Base-by-base conservation (phyloP, 2,888 invertebrate species). In the Nephrocerus scutellatus region DNA sequence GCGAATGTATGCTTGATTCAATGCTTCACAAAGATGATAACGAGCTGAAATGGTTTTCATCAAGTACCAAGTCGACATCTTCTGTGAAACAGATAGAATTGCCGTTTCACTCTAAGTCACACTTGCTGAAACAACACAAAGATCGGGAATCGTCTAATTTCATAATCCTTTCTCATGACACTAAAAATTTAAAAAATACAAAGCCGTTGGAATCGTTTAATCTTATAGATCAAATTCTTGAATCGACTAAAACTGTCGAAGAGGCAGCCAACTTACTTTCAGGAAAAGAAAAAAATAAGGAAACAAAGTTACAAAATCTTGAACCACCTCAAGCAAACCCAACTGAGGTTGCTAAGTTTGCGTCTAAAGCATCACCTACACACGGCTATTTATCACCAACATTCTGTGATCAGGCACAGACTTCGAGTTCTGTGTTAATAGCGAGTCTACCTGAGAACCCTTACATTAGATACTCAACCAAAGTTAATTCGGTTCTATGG, bases 391-490 rank as follows among this genome's bases (percentile, higher is more conserved):
- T n/a, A n/a, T n/a, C n/a, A n/a, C n/a, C n/a, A n/a, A n/a, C n/a
- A n/a, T n/a, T 80, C 53, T 78, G 79, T 54, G 86, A 87, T 56
- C 79, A 84, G 55, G 87, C 87, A 57, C 86, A 86, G 0, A 36
- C 42, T n/a, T 80, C 77, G 38, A 87, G 87, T 26, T 87, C 87
- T 6, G 84, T 86, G 4, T 77, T 72, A 2, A 80, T 80, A 26
- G 75, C 77, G 22, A 77, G 77, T 3, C 76, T 77, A 7, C 57
- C 59, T 4, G 56, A 57, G 30, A 57, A 59, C 49, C 60, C 62
- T 5, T 67, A 66, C 43, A 38, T 52, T 14, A 55, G 56, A n/a
- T 58, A 54, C 36, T 49, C 50, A 22, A 52, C 56, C 16, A 62
- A 60, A 19, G 16, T 30, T 6, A 26, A 41, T 2, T 37, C 48